Conservation (phyloP, 2,113 vertebrate genomes). For the Tragelaphus imberbis region DNA sequence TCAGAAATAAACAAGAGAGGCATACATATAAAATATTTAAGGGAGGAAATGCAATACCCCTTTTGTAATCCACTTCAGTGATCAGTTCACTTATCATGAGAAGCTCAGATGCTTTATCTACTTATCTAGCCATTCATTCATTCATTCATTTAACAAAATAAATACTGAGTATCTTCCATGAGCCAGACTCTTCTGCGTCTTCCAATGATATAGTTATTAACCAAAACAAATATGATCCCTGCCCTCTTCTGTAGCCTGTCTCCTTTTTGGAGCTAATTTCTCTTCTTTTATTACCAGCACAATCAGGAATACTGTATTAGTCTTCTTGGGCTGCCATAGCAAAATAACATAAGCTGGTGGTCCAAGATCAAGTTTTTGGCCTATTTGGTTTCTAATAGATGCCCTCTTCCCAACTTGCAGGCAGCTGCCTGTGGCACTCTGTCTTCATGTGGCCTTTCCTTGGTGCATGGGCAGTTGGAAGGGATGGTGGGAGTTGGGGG, state of each 20-base stretch:
- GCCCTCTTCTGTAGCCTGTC: background rate
- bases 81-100: background rate
- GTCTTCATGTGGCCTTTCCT: background rate
- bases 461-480: accelerated
- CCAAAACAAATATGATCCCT: background rate
- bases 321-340: background rate
- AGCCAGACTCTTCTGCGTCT: background rate
- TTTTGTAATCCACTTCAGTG: background rate
- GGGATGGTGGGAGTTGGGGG: background rate
- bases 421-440: accelerated
- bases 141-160: background rate
- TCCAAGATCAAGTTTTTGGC: background rate
- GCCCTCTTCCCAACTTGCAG: background rate
- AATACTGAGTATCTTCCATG: background rate
- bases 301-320: background rate
- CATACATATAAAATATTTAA: background rate
- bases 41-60: background rate
- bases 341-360: background rate
- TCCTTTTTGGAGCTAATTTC: background rate
- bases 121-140: background rate
- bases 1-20: background rate
- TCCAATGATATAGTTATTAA: background rate
- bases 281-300: background rate
- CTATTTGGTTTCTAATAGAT: background rate
- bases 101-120: background rate